phyloP scores from a whole-genome alignment of 2,113 vertebrate species.

The Phylloscopus trochiloides region DNA sequence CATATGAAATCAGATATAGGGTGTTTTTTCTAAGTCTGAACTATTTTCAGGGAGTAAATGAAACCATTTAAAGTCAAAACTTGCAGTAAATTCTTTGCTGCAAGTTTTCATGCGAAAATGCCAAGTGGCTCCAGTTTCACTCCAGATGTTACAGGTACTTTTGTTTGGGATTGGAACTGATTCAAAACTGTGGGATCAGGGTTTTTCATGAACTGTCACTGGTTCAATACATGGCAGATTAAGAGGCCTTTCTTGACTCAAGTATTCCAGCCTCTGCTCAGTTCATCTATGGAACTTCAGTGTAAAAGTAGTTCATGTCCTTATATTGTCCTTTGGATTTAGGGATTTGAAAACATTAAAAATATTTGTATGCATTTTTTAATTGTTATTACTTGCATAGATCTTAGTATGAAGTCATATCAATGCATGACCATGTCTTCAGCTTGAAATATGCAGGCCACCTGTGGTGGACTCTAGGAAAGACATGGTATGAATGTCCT shows the following conservation, averaged over 20 bases:
- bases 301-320: not conserved
- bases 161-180: not conserved
- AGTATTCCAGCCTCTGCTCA: not conserved
- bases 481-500: not conserved
- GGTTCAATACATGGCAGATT: not conserved
- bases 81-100: not conserved
- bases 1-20: not conserved
- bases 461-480: not conserved
- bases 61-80: not conserved
- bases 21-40: not conserved
- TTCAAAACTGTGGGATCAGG: slow-evolving; percentile 23
- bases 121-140: not conserved
- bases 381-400: not conserved
- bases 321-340: not conserved
- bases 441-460: not conserved
- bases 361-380: not conserved
- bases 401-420: not conserved
- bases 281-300: not conserved
- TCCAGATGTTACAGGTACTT: not conserved
- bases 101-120: not conserved
- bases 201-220: not conserved
- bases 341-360: not conserved
- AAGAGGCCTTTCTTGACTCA: not conserved
- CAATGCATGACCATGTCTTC: not conserved
- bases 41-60: slow-evolving; percentile 3